Conservation (phyloP, 2,113 vertebrate genomes). For the Mohoua ochrocephala region DNA sequence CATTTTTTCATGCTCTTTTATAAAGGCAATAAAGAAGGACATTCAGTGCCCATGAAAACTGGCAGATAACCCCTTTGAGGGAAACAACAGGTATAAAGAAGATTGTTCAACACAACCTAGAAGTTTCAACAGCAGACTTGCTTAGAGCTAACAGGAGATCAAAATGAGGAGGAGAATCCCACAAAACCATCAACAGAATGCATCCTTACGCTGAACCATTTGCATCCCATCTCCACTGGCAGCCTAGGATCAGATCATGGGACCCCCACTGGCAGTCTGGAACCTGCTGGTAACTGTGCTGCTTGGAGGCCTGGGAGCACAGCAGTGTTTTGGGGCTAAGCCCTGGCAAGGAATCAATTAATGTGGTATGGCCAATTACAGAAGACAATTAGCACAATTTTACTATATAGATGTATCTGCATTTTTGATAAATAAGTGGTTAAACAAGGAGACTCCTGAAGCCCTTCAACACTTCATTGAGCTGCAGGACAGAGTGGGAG, state of each 20-base stretch:
- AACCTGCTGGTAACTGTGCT: background rate
- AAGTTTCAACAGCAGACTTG: background rate
- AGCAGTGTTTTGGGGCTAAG: background rate
- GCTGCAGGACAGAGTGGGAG: background rate
- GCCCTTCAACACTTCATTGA: background rate
- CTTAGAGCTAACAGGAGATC: background rate
- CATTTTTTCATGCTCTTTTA: background rate
- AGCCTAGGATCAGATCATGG: background rate
- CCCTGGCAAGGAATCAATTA: background rate
- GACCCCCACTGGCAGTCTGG: background rate
- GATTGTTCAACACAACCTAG: background rate
- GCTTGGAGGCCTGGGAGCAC: background rate
- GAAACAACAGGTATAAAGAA: background rate
- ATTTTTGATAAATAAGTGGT: background rate
- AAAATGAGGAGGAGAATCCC: background rate
- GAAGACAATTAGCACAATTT: background rate
- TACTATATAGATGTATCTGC: background rate
- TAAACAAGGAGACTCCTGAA: background rate
- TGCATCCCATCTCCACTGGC: background rate
- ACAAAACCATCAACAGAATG: background rate
- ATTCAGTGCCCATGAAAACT: background rate
- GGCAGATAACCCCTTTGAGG: background rate
- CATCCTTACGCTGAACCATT: background rate
- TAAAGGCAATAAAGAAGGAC: background rate
- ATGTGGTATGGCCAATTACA: rapidly evolving